Evolutionary conservation across 2,888 invertebrate species (phyloP).

Genomic region (Melitaea athalia): DNA sequence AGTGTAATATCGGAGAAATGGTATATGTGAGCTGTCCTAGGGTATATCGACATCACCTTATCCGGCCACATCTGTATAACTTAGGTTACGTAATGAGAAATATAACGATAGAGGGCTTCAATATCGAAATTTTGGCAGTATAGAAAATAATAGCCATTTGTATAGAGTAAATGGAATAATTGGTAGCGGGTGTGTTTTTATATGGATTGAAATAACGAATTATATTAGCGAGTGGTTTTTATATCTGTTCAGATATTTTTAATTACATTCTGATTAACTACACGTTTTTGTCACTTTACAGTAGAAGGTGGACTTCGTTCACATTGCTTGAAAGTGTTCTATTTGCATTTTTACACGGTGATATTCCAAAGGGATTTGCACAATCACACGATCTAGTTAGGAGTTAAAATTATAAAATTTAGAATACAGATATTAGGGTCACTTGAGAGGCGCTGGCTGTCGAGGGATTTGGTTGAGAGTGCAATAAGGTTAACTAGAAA

Average conservation of each 20-base stretch:
- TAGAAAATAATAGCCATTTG: slow-evolving; percentile 56
- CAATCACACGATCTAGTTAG: slow-evolving; percentile 79
- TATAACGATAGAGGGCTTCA: slow-evolving; percentile 56
- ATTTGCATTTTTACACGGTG: slow-evolving; percentile 36
- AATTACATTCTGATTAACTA: slow-evolving; percentile 33
- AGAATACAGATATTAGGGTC: slow-evolving; percentile 62
- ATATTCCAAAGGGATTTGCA: slow-evolving; percentile 53
- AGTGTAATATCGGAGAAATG: slow-evolving; percentile 58
- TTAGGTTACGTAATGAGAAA: slow-evolving; percentile 62
- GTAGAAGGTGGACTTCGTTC: slow-evolving; percentile 23
- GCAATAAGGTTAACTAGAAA: slow-evolving; percentile 6
- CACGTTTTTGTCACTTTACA: slow-evolving; percentile 32
- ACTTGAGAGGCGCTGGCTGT: slow-evolving; percentile 53
- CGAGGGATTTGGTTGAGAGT: slow-evolving; percentile 28
- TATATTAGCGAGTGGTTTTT: slow-evolving; percentile 44
- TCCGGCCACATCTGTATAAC: slow-evolving; percentile 70
- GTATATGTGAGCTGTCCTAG: slow-evolving; percentile 62
- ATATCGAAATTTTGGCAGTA: slow-evolving; percentile 55
- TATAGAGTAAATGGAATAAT: slow-evolving; percentile 59
- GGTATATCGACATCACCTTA: slow-evolving; percentile 65
- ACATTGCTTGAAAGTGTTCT: slow-evolving; percentile 31
- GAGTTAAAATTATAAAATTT: slow-evolving; percentile 75
- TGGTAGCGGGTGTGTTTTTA: slow-evolving; percentile 64
- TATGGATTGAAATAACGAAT: slow-evolving; percentile 60
- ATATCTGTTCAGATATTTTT: slow-evolving; percentile 23